phyloP scores from a whole-genome alignment of 2,888 invertebrate species.

The Conus canariensis region DNA sequence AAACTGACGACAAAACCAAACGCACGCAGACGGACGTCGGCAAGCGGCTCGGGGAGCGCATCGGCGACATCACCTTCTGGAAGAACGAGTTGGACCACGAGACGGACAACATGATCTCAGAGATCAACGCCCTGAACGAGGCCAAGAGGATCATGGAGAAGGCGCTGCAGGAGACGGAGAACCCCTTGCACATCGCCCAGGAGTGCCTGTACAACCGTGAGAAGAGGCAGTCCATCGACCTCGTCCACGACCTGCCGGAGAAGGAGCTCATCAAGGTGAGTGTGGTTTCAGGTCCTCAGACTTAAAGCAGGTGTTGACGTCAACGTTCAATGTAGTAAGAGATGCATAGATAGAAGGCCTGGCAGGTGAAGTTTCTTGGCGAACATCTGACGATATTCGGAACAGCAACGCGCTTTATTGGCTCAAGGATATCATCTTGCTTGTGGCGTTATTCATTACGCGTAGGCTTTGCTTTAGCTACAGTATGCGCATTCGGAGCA shows the following conservation, averaged over 20 bases:
- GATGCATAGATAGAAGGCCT: too few relatives aligned
- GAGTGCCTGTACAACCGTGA: conserved; percentile 96
- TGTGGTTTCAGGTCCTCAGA: not conserved
- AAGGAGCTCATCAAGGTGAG: conserved; percentile 86
- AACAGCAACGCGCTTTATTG: too few relatives aligned
- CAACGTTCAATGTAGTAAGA: too few relatives aligned
- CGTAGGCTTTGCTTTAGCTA: too few relatives aligned
- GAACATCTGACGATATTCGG: too few relatives aligned
- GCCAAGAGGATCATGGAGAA: conserved; percentile 87
- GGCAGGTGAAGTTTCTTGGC: too few relatives aligned
- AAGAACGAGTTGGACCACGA: conserved; percentile 89
- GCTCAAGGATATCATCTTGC: too few relatives aligned
- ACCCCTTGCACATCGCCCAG: conserved; percentile 94
- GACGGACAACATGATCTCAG: conserved; percentile 90
- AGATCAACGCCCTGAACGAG: conserved; percentile 86
- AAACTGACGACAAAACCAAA: conserved; percentile 78
- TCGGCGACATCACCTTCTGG: conserved; percentile 96
- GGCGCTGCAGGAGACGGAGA: conserved; percentile 90
- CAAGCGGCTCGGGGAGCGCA: conserved; percentile 90
- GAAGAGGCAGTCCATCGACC: conserved; percentile 91
- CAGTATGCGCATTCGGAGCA: too few relatives aligned
- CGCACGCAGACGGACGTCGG: conserved; percentile 87
- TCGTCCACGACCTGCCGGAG: conserved; percentile 94
- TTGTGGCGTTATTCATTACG: too few relatives aligned
- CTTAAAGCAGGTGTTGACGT: too few relatives aligned